A percentile compares a stretch with the other conserved stretches of the same genome.
Evolutionary conservation across 2,888 invertebrate genomes (phyloP).

Genomic region (Stenichneumon culpator): DNA sequence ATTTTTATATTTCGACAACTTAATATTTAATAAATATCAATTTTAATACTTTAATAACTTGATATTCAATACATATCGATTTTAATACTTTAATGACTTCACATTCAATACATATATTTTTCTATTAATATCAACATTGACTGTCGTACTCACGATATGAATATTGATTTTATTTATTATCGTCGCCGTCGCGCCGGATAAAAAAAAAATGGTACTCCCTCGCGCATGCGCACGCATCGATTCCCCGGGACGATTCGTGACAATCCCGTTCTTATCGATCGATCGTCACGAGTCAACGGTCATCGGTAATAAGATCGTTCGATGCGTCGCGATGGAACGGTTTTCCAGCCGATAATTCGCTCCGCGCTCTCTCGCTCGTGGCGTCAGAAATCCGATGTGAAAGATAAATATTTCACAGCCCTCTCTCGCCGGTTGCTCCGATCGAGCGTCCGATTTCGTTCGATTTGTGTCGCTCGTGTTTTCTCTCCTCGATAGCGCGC

Average conservation of each 20-base stretch:
- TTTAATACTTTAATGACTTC: too few species aligned
- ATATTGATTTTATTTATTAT: not conserved
- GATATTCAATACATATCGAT: too few species aligned
- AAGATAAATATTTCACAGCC: conserved; percentile 32
- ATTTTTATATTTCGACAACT: too few species aligned
- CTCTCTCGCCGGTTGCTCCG: conserved; percentile 13
- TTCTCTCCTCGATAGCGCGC: too few species aligned
- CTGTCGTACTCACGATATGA: not conserved
- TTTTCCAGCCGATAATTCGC: not conserved
- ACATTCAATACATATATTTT: too few species aligned
- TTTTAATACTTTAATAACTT: too few species aligned
- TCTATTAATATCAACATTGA: too few species aligned
- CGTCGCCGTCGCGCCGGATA: not conserved
- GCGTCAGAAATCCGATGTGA: not conserved
- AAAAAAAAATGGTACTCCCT: not conserved
- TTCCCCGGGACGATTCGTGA: not conserved
- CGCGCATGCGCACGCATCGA: not conserved
- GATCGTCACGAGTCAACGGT: not conserved
- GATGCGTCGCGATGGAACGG: not conserved
- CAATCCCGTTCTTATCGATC: not conserved
- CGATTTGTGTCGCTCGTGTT: not conserved
- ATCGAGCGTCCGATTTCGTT: too few species aligned
- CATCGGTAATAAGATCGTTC: not conserved
- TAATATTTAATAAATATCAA: too few species aligned
- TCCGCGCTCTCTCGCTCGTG: not conserved